A percentile compares a stretch with the other conserved stretches of the same genome.
Evolutionary conservation across 1,140 invertebrate genomes (phyloP).

Genomic region (Heliconius hermathena): DNA sequence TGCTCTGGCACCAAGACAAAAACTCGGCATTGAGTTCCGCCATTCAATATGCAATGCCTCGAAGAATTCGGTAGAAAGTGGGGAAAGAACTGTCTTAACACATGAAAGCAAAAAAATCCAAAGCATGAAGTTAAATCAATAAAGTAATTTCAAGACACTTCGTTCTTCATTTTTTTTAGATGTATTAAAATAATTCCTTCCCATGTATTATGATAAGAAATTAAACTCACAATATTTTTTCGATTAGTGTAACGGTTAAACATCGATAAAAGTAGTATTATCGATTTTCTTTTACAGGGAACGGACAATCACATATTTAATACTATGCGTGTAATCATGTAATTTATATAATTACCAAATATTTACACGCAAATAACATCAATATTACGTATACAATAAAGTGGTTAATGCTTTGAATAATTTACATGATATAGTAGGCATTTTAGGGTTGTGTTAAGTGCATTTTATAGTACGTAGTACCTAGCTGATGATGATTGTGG

Average conservation of each 20-base stretch:
- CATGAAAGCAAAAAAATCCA: too few relatives aligned
- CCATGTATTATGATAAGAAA: too few relatives aligned
- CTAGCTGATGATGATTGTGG: too few relatives aligned
- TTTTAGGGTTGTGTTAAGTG: conserved; percentile 16
- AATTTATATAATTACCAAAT: conserved; percentile 16
- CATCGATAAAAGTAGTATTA: background rate
- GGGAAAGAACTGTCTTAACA: background rate
- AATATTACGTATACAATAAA: conserved; percentile 26
- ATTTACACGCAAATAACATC: conserved; percentile 25
- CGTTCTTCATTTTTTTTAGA: too few relatives aligned
- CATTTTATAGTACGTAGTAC: background rate
- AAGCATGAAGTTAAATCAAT: too few relatives aligned
- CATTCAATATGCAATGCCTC: too few relatives aligned
- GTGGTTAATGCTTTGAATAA: conserved; percentile 34
- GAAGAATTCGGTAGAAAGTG: background rate
- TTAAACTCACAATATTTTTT: too few relatives aligned
- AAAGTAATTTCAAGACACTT: background rate
- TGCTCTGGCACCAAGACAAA: background rate
- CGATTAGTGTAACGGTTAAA: background rate
- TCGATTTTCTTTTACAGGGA: background rate
- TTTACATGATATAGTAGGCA: conserved; percentile 9
- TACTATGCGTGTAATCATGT: background rate
- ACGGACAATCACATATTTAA: background rate
- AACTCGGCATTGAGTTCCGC: background rate
- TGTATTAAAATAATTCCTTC: too few relatives aligned